Conservation (phyloP, 2,113 vertebrate species). For the Pyrgilauda ruficollis region DNA sequence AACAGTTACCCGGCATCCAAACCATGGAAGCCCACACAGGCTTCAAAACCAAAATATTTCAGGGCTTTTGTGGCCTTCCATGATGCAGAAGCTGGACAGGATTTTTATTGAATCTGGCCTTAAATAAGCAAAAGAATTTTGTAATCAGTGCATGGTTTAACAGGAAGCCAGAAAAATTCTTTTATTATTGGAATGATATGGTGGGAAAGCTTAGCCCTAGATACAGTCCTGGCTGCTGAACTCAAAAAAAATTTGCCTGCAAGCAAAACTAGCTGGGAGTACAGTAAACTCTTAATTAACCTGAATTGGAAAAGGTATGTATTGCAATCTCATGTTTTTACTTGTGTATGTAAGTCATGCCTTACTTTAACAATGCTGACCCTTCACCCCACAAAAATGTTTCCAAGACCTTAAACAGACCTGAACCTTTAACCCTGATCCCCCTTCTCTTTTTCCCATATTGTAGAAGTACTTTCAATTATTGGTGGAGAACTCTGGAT, state of each 20-base stretch:
- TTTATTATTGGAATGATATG: conserved; percentile 56
- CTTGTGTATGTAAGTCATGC: neutral
- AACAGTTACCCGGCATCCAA: conserved; percentile 22
- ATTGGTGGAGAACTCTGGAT: neutral
- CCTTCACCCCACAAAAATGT: neutral
- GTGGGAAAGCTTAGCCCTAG: conserved; percentile 54
- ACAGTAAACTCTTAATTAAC: conserved; percentile 9
- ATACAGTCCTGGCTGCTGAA: conserved; percentile 32
- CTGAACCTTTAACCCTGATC: neutral
- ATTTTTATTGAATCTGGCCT: conserved; percentile 57
- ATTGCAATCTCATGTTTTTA: neutral
- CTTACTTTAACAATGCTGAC: neutral
- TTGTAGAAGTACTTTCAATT: neutral
- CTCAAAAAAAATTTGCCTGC: conserved; percentile 50
- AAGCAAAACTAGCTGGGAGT: conserved; percentile 34
- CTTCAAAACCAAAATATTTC: conserved; percentile 42
- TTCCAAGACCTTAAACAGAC: neutral
- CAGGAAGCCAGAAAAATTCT: conserved; percentile 51
- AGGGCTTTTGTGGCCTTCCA: conserved; percentile 53
- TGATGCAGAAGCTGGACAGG: conserved; percentile 33
- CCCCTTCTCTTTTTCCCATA: neutral
- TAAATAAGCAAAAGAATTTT: conserved; percentile 63
- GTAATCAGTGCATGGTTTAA: conserved; percentile 54
- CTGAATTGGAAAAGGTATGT: neutral
- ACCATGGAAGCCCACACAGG: conserved; percentile 26